Evolutionary conservation across 2,113 vertebrate species (phyloP).

Genomic region (Petaurus breviceps): DNA sequence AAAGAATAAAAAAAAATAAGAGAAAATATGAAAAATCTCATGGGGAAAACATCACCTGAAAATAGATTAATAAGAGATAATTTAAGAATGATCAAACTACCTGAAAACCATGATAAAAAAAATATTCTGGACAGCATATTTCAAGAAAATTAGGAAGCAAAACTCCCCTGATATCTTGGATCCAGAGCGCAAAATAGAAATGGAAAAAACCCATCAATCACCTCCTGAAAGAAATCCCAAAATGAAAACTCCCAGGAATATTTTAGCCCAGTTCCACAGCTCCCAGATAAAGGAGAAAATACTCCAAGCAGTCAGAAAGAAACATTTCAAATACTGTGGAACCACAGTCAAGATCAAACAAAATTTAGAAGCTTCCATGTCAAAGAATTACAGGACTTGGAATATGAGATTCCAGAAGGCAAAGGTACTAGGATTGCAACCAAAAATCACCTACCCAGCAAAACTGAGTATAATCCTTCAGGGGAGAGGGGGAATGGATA

Average conservation of each 20-base stretch:
- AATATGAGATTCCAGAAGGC: not conserved
- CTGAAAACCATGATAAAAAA: no score
- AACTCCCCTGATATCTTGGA: no score
- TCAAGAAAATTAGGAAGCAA: no score
- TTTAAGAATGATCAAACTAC: no score
- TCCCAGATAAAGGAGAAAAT: not conserved
- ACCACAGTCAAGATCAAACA: not conserved
- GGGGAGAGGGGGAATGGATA: not conserved
- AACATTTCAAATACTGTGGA: not conserved
- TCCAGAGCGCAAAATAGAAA: not conserved
- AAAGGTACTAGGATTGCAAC: no score
- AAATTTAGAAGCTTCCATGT: not conserved
- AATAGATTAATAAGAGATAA: no score
- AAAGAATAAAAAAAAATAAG: no score
- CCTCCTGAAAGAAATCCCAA: not conserved
- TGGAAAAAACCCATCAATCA: not conserved
- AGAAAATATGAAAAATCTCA: no score
- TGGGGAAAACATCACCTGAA: no score
- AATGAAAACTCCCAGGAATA: not conserved
- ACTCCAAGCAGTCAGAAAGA: not conserved
- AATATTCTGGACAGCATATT: no score
- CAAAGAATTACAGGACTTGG: not conserved
- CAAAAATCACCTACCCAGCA: not conserved
- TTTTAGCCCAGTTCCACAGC: not conserved
- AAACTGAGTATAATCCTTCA: not conserved